Conservation (phyloP, 2,113 vertebrate species). For the Dipodomys ordii region DNA sequence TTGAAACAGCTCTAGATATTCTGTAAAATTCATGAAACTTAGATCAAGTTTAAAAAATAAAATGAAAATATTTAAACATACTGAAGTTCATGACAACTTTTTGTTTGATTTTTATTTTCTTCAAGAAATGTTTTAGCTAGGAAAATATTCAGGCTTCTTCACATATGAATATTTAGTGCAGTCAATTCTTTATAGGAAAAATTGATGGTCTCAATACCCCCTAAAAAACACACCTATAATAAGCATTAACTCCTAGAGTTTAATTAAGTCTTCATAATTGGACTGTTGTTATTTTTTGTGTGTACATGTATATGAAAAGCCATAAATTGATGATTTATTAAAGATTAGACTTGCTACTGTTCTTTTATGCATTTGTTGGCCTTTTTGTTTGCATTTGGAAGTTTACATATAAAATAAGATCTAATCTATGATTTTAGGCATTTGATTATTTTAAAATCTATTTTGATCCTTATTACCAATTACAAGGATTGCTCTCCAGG, state of each 20-base stretch:
- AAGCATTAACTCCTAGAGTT: not conserved
- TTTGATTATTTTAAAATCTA: constrained; percentile 49
- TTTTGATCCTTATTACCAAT: constrained; percentile 46
- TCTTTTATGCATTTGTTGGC: constrained; percentile 41
- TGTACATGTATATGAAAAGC: not conserved
- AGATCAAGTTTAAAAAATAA: not conserved
- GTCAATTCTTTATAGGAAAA: constrained; percentile 21
- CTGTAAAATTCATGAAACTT: not conserved
- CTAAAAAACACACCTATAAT: constrained; percentile 43
- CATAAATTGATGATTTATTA: constrained; percentile 50
- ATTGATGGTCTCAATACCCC: not conserved
- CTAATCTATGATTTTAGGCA: constrained; percentile 49
- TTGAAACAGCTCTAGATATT: constrained; percentile 16
- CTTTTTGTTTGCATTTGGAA: constrained; percentile 26
- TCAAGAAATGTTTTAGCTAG: not conserved
- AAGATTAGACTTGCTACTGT: not conserved
- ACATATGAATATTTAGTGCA: not conserved
- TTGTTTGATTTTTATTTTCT: constrained; percentile 36
- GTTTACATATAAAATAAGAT: constrained; percentile 49
- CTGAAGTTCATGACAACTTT: constrained; percentile 20
- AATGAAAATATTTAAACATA: constrained; percentile 7
- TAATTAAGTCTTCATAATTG: constrained; percentile 52
- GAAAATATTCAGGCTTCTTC: not conserved
- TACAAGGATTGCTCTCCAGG: constrained; percentile 55
- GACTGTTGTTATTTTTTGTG: not conserved